phyloP scores from a whole-genome alignment of 2,113 vertebrate species.

The Theristicus caerulescens region DNA sequence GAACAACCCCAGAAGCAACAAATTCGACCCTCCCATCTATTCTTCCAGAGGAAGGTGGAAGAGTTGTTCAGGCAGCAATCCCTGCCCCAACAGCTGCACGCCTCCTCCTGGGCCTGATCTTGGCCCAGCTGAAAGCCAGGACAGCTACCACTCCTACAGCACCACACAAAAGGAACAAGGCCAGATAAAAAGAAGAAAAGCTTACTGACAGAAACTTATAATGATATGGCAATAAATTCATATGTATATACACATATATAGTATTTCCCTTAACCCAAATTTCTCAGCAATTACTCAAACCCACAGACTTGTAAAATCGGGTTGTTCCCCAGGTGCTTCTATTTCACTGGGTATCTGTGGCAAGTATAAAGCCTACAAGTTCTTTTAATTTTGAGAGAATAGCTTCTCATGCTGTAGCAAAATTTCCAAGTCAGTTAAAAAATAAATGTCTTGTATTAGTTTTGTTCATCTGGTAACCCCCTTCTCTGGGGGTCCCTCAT shows the following conservation, averaged over 20 bases:
- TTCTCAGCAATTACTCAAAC: background rate
- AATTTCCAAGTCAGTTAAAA: background rate
- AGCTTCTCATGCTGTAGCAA: background rate
- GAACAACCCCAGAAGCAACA: background rate
- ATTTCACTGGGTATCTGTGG: background rate
- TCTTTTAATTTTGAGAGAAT: background rate
- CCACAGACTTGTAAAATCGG: background rate
- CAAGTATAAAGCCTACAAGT: background rate
- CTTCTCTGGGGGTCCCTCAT: background rate
- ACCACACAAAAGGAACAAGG: background rate
- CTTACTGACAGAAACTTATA: background rate
- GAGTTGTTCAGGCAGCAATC: background rate
- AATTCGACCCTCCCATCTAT: rapidly evolving
- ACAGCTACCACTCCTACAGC: background rate
- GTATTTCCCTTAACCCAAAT: background rate
- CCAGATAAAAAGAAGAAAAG: background rate
- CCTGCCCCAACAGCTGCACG: rapidly evolving
- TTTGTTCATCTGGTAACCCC: background rate
- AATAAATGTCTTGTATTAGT: background rate
- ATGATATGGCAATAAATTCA: background rate
- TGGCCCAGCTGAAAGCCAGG: background rate
- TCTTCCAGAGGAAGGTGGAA: background rate
- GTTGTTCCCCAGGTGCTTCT: background rate
- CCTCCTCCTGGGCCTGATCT: background rate
- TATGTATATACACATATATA: too few species aligned